A percentile compares a stretch with the other conserved stretches of the same genome.
These are phyloP conservation scores for Dipus sagitta DNA, from an alignment of 2,797 vertebrate genomes.

Conservation along the genomic window DNA sequence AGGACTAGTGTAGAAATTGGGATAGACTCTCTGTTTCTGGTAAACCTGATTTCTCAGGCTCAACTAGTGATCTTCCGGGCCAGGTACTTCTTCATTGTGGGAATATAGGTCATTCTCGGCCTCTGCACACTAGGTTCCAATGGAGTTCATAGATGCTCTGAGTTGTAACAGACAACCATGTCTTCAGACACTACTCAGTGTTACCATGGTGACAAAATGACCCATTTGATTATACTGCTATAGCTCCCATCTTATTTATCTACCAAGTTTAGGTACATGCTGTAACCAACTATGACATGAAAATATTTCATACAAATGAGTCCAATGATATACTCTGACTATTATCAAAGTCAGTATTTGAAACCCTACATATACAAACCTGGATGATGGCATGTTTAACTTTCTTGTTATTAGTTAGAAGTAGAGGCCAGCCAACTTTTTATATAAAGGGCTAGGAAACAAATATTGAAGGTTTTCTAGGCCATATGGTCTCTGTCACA, in stretches of 20 bases:
- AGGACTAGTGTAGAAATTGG: not conserved
- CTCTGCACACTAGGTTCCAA: not conserved
- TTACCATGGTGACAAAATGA: not conserved
- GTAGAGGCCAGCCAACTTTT: slow-evolving; percentile 27
- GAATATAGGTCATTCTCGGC: not conserved
- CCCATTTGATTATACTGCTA: not conserved
- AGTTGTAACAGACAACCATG: not conserved
- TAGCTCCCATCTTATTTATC: not conserved
- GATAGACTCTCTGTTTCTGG: not conserved
- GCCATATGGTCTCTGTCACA: not conserved
- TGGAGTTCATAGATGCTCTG: not conserved
- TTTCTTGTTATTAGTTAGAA: slow-evolving; percentile 43
- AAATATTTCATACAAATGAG: not conserved
- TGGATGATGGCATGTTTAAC: not conserved
- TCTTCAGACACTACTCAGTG: not conserved
- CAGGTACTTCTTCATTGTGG: not conserved
- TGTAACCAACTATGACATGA: not conserved
- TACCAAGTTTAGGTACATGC: not conserved
- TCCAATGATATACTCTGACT: not conserved
- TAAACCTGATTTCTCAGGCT: not conserved
- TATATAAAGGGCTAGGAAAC: slow-evolving; percentile 18
- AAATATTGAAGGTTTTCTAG: slow-evolving; percentile 19
- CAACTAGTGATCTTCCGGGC: not conserved
- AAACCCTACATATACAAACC: not conserved
- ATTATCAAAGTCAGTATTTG: not conserved